phyloP scores from a whole-genome alignment of 2,888 invertebrate genomes.

The Coenonympha arcania region DNA sequence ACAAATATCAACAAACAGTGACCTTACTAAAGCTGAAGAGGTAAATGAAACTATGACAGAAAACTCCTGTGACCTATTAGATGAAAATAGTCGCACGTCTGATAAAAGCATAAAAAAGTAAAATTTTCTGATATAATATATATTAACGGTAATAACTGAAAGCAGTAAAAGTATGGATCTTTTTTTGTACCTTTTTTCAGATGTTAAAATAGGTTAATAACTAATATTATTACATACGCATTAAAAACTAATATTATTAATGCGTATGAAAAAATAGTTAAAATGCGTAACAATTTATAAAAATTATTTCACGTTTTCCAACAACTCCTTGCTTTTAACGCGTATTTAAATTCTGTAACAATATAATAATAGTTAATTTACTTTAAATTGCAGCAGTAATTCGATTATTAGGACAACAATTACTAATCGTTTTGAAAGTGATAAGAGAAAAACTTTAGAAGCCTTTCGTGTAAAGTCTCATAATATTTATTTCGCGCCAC shows the following conservation, averaged over 20 bases:
- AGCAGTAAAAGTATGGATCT: no score
- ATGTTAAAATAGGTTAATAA: no score
- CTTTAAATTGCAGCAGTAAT: not conserved
- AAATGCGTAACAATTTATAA: no score
- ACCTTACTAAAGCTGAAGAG: not conserved
- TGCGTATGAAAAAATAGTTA: no score
- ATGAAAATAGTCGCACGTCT: slow-evolving; percentile 28
- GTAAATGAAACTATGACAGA: not conserved
- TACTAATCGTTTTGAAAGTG: not conserved
- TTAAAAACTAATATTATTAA: no score
- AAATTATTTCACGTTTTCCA: no score
- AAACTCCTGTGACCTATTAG: slow-evolving; percentile 8
- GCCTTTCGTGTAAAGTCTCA: slow-evolving; percentile 13
- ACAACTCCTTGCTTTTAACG: no score
- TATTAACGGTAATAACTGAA: slow-evolving; percentile 47
- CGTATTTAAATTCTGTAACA: no score
- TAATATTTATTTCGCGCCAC: slow-evolving; percentile 35
- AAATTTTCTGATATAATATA: slow-evolving; percentile 48
- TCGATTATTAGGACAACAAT: not conserved
- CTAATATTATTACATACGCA: no score
- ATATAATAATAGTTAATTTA: not conserved
- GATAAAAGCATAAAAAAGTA: slow-evolving; percentile 49
- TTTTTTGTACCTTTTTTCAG: no score
- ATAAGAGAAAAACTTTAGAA: not conserved
- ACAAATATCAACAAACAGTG: not conserved